A percentile compares a stretch with the other conserved stretches of the same genome.
These are phyloP conservation scores for Pseudeuparius sepicola DNA, from an alignment of 2,888 invertebrate genomes.

Conservation along the genomic window DNA sequence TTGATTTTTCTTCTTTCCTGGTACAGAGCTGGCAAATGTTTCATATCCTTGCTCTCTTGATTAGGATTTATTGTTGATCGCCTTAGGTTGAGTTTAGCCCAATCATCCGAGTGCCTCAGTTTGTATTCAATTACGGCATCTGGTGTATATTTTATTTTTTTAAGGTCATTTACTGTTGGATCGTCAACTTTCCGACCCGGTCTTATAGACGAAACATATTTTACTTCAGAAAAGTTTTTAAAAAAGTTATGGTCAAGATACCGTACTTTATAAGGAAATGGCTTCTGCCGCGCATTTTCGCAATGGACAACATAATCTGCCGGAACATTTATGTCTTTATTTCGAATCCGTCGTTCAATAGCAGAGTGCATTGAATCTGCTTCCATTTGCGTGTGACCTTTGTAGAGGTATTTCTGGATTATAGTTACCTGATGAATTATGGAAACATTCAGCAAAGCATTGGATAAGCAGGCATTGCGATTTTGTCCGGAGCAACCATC, in stretches of 20 bases:
- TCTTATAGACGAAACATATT: conserved; percentile 6
- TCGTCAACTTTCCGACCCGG: conserved; percentile 9
- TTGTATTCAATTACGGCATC: conserved; percentile 9
- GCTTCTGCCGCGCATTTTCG: conserved; percentile 17
- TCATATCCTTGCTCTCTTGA: conserved; percentile 2
- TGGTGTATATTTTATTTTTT: conserved; percentile 8
- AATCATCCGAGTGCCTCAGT: conserved; percentile 3
- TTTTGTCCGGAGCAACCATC: conserved; percentile 4
- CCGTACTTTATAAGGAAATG: conserved; percentile 18
- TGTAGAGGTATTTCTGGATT: conserved; percentile 16
- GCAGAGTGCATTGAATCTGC: conserved; percentile 17
- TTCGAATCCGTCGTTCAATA: conserved; percentile 16
- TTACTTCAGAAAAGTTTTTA: conserved; percentile 2
- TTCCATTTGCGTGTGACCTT: conserved; percentile 22
- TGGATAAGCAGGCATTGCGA: conserved; percentile 9
- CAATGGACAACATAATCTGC: conserved; percentile 20
- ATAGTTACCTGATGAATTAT: conserved; percentile 11
- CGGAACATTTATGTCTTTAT: conserved; percentile 18
- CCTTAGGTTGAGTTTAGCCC: conserved; percentile 2
- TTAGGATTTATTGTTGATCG: conserved; percentile 2
- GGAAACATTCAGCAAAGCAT: conserved; percentile 12
- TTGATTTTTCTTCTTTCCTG: conserved; percentile 6
- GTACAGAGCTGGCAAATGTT: conserved; percentile 6
- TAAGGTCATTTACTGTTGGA: conserved; percentile 10
- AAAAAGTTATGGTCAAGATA: conserved; percentile 12